Evolutionary conservation across 1,140 invertebrate species (phyloP), one percentile per base, ranked within the genome.

Genomic region (Caerostris extrusa): DNA sequence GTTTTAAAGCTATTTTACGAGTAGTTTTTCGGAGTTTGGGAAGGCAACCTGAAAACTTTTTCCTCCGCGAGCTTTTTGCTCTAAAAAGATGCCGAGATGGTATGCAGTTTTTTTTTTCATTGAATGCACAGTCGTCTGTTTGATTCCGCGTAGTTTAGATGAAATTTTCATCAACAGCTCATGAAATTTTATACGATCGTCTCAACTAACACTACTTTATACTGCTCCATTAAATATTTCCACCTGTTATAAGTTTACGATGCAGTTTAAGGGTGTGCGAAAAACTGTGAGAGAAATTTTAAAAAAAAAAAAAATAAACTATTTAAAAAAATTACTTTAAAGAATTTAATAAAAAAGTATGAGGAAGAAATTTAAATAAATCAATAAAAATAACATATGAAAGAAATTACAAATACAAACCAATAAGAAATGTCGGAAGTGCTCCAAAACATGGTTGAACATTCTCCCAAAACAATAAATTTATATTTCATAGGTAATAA

Each of bases 1-100:
- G 67, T 90, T 90, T 90, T 90, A 90, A 90, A 90, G 88, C 88
- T 55, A 5, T 90, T 90, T 90, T 90, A 90, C 88, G 88, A 90
- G 17, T 57, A 12, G 67, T 1, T 34, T 77, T 77, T 77, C n/a
- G 61, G 61, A 67, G 61, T 67, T 67, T 7, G 34, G 34, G 53
- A 19, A 77, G 17, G 57, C 88, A 77, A 34, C 88, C 57, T 57
- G 53, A 90, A 88, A 88, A 17, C 6, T 57, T 90, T 90, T 77
- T 90, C 61, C 34, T 50, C 7, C 12, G 14, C n/a, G 34, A 50
- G 7, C 6, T 77, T 77, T n/a, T 77, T 53, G 71, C 71, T 77
- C 34, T 77, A 77, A 77, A 77, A 77, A 50, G 19, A 77, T 14
- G 71, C 34, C 34, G 19, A 14, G 71, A 50, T 50, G 61, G 61